Evolutionary conservation across 1,140 invertebrate species (phyloP).

Genomic region (Meloidogyne exigua): DNA sequence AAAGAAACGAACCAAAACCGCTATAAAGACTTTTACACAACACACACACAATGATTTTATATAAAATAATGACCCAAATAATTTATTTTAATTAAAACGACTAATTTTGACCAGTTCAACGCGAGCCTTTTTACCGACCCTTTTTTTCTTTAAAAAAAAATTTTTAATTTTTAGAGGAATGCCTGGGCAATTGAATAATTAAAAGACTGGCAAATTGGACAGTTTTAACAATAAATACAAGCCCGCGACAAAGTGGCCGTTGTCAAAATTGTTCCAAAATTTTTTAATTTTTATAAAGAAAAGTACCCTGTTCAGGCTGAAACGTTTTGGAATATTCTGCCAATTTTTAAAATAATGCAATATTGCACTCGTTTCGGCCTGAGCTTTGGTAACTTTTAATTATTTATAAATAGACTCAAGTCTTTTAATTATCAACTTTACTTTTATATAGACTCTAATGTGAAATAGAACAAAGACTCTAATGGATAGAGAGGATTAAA

Average conservation of each 20-base stretch:
- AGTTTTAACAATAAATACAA: no score
- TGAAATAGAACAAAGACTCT: no score
- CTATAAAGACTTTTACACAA: not conserved
- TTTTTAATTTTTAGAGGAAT: no score
- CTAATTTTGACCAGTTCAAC: not conserved
- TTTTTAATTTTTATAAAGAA: not conserved
- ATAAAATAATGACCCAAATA: not conserved
- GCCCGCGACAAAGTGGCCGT: no score
- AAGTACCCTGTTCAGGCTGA: slow-evolving; percentile 14
- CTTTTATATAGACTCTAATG: no score
- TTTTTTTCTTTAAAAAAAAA: no score
- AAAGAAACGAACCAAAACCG: not conserved
- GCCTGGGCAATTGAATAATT: no score
- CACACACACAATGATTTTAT: not conserved
- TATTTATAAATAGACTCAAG: no score
- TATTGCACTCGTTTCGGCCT: slow-evolving; percentile 34
- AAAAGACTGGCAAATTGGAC: no score
- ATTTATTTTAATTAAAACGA: not conserved
- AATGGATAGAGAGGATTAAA: no score
- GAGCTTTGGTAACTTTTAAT: slow-evolving; percentile 16
- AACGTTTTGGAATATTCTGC: slow-evolving; percentile 17
- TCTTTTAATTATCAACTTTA: no score
- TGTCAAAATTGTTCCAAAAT: not conserved
- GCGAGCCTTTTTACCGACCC: no score
- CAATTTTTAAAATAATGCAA: slow-evolving; percentile 14